Evolutionary conservation across 2,113 vertebrate species (phyloP).

Genomic region (Lepus timidus): DNA sequence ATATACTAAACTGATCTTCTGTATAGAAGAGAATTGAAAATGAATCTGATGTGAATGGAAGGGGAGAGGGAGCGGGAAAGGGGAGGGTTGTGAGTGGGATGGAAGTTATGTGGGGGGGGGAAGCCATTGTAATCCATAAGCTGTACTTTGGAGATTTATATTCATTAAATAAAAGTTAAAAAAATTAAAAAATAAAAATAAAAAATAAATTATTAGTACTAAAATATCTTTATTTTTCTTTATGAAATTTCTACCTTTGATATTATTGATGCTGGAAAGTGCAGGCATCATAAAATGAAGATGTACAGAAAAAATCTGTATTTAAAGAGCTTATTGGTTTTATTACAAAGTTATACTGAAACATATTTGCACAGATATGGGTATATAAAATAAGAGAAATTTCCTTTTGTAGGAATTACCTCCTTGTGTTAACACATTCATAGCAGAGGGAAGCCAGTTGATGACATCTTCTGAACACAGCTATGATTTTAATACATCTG

Average conservation of each 20-base stretch:
- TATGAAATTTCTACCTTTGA: neutral
- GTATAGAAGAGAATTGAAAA: no score
- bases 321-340: neutral
- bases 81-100: no score
- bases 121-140: no score
- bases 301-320: neutral
- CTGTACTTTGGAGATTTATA: no score
- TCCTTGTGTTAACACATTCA: neutral
- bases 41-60: no score
- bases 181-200: neutral
- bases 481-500: neutral
- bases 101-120: no score
- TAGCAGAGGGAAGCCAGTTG: neutral
- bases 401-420: neutral
- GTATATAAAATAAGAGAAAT: neutral
- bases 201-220: neutral
- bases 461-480: neutral
- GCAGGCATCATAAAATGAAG: neutral
- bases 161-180: no score
- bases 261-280: neutral
- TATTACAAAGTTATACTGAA: slow-evolving; percentile 10
- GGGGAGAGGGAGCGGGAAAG: no score
- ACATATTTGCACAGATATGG: neutral
- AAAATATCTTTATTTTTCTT: neutral
- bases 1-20: no score